phyloP scores from a whole-genome alignment of 2,113 vertebrate genomes.

The Edolisoma coerulescens region DNA sequence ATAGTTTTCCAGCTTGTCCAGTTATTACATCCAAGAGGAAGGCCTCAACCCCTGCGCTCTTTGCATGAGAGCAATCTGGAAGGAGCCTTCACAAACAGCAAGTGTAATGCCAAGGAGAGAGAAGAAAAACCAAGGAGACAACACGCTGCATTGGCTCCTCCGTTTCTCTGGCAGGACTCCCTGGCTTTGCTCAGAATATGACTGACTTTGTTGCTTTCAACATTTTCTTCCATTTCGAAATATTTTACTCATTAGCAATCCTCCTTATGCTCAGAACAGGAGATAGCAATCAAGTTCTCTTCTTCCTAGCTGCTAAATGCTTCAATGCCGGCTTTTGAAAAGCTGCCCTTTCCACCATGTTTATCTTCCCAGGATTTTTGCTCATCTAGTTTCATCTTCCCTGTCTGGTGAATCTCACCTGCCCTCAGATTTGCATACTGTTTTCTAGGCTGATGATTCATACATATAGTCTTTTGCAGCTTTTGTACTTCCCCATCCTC shows the following conservation, averaged over 20 bases:
- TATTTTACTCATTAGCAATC: constrained; percentile 65
- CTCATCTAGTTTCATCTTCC: not conserved
- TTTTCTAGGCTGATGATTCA: not conserved
- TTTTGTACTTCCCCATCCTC: not conserved
- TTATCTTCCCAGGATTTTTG: not conserved
- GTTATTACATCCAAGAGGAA: not conserved
- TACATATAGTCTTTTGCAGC: not conserved
- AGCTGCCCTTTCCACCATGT: not conserved
- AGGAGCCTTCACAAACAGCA: constrained; percentile 25
- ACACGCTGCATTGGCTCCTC: constrained; percentile 44
- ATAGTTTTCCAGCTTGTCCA: not conserved
- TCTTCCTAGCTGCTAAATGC: not conserved
- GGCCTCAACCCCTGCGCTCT: not conserved
- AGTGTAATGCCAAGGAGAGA: constrained; percentile 27
- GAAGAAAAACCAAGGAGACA: constrained; percentile 57
- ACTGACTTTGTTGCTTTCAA: constrained; percentile 65
- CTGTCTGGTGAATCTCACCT: not conserved
- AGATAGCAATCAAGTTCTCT: constrained; percentile 28
- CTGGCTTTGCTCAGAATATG: constrained; percentile 54
- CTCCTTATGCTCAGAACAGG: constrained; percentile 57
- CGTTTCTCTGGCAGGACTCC: constrained; percentile 50
- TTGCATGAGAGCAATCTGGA: constrained; percentile 16
- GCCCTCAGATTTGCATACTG: not conserved
- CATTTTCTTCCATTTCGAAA: constrained; percentile 62
- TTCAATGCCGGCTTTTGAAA: not conserved